Base-by-base conservation (phyloP, 2,797 vertebrate species). In the Thalassophryne amazonica region DNA sequence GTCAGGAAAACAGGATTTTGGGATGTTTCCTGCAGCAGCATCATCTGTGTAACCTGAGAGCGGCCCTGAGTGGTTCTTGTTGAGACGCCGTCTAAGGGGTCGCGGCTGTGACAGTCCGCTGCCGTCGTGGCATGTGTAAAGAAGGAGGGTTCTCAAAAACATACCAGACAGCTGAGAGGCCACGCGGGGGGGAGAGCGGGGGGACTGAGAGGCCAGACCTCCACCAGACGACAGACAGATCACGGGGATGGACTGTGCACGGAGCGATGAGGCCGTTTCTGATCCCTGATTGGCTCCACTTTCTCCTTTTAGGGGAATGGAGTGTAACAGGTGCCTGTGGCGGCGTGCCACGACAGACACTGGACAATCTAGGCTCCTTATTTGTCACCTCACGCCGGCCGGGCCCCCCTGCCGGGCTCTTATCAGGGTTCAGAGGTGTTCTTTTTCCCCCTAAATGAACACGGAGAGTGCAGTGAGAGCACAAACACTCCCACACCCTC, bases 221-320 rank as follows among this genome's bases (percentile, higher is more conserved):
- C 76, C 73, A 75, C 53, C 77, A 68, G 78, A 57, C 29, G 68
- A 78, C 75, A 73, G 68, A 78, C 75, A 73, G 76, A 83, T 78
- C 76, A 54, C 65, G 9, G 35, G 66, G 61, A 69, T 18, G 36
- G 69, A 66, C 65, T 72, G 67, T 60, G 76, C 58, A n/a, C 37
- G 55, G 62, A 62, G 61, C 53, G 31, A 41, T 34, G 9, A 29
- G n/a, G 14, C 17, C 2, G 7, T 15, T 37, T 12, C 82, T 68
- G 51, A 18, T 53, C 73, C 81, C 78, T 85, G 88, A 91, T 91
- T 90, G 91, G 91, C 80, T 83, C 80, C 58, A 24, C 57, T 56
- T 73, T 91, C 71, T 91, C 91, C 91, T 92, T 92, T 86, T 92
- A 92, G 85, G 91, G 91, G 76, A 85, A 75, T 90, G 63, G 64